Evolutionary conservation across 2,888 invertebrate genomes (phyloP).

Genomic region (Torymus auratus): DNA sequence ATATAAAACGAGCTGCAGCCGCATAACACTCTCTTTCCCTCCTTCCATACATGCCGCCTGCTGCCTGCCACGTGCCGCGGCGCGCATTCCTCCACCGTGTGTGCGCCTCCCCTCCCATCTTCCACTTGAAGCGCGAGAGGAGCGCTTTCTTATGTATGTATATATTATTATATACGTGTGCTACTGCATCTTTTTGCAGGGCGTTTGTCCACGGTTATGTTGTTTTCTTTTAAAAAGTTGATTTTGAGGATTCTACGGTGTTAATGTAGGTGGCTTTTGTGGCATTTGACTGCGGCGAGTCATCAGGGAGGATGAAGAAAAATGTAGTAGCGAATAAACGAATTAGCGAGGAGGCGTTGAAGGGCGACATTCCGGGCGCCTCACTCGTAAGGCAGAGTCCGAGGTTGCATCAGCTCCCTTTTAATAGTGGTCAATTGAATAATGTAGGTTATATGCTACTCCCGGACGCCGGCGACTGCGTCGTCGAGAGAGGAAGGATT

Average conservation of each 20-base stretch:
- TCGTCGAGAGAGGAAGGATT: conserved; percentile 47
- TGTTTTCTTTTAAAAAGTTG: too few relatives aligned
- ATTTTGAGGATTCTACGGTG: too few relatives aligned
- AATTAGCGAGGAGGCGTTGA: background rate
- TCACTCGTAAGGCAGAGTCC: background rate
- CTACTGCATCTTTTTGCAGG: too few relatives aligned
- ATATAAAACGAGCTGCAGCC: conserved; percentile 18
- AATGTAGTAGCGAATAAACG: background rate
- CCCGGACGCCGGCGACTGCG: conserved; percentile 2
- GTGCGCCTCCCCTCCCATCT: background rate
- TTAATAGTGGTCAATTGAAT: conserved; percentile 68
- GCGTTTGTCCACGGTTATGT: too few relatives aligned
- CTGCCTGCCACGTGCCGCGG: conserved; percentile 16
- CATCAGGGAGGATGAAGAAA: background rate
- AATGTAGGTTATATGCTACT: conserved; percentile 63
- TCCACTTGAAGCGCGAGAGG: background rate
- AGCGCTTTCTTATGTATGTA: background rate
- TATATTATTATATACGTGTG: too few relatives aligned
- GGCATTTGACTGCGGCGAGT: too few relatives aligned
- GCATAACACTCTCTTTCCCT: background rate
- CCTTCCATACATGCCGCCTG: background rate
- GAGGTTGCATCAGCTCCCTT: conserved; percentile 58
- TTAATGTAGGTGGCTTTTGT: too few relatives aligned
- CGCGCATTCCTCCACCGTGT: conserved; percentile 21
- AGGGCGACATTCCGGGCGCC: background rate